Percentiles rank a stretch among this genome's conserved stretches.
These are phyloP conservation scores for Aleiodes testaceus DNA, from an alignment of 2,888 invertebrate genomes.

Conservation along the genomic window DNA sequence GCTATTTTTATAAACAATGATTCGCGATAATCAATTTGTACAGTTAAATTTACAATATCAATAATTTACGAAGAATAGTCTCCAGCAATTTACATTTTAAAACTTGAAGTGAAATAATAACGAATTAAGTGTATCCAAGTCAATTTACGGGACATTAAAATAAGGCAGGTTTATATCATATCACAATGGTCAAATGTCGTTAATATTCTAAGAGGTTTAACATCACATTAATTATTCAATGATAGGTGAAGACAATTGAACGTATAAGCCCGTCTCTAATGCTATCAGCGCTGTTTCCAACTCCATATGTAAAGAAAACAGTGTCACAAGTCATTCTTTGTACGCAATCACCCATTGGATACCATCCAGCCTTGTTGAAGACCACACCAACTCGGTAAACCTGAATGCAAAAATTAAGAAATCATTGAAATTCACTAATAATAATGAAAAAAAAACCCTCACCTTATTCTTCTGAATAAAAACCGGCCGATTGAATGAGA, in stretches of 20 bases:
- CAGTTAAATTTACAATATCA: constrained; percentile 37
- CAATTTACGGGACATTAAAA: constrained; percentile 11
- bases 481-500: constrained; percentile 86
- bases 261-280: constrained; percentile 85
- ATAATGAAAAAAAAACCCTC: constrained; percentile 22
- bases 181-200: constrained; percentile 3
- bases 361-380: constrained; percentile 87
- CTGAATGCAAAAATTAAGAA: constrained; percentile 68
- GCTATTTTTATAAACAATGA: constrained; percentile 24
- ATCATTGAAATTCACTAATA: not conserved
- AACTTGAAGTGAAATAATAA: not conserved
- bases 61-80: not conserved
- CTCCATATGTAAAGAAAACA: constrained; percentile 85
- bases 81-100: constrained; percentile 6
- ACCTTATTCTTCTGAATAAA: constrained; percentile 85
- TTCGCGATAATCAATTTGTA: constrained; percentile 31
- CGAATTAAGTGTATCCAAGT: not conserved
- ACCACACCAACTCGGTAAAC: constrained; percentile 88
- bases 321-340: constrained; percentile 80
- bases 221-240: constrained; percentile 55
- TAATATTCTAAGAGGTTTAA: not conserved
- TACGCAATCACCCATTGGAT: constrained; percentile 85
- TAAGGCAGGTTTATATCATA: constrained; percentile 27
- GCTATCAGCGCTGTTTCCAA: constrained; percentile 81
- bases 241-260: constrained; percentile 82